These are phyloP conservation scores for Cataglyphis albicans DNA, from an alignment of 2,888 invertebrate species.

Conservation along the genomic window DNA sequence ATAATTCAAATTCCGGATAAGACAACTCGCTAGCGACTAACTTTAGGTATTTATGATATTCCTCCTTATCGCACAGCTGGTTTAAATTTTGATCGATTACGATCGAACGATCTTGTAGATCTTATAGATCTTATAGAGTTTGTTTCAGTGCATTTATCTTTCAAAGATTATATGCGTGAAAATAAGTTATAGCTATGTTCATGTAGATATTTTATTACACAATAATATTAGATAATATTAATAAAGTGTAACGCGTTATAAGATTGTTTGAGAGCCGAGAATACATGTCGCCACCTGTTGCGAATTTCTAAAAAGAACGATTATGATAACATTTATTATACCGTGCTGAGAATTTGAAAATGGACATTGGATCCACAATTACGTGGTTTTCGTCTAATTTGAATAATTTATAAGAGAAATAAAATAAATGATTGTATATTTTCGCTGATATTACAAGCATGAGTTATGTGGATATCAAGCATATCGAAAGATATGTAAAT, in stretches of 20 bases:
- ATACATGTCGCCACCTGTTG: slow-evolving; percentile 53
- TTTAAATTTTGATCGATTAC: slow-evolving; percentile 9
- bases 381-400: slow-evolving; percentile 18
- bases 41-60: slow-evolving; percentile 30
- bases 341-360: slow-evolving; percentile 22
- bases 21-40: slow-evolving; percentile 9
- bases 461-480: slow-evolving; percentile 3
- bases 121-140: not conserved
- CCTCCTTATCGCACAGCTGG: slow-evolving; percentile 10
- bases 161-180: not conserved
- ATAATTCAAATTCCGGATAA: slow-evolving; percentile 7
- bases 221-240: slow-evolving; percentile 40
- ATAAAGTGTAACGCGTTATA: slow-evolving; percentile 17
- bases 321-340: slow-evolving; percentile 48
- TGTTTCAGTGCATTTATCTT: slow-evolving; percentile 12
- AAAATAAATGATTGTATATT: not conserved
- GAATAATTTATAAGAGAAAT: slow-evolving; percentile 18
- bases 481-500: not conserved
- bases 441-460: not conserved
- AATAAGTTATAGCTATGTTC: not conserved
- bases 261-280: slow-evolving; percentile 43
- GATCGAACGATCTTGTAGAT: slow-evolving; percentile 17
- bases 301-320: slow-evolving; percentile 56
- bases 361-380: slow-evolving; percentile 16
- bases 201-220: not conserved